phyloP scores from a whole-genome alignment of 2,797 vertebrate species.

The Mus caroli region DNA sequence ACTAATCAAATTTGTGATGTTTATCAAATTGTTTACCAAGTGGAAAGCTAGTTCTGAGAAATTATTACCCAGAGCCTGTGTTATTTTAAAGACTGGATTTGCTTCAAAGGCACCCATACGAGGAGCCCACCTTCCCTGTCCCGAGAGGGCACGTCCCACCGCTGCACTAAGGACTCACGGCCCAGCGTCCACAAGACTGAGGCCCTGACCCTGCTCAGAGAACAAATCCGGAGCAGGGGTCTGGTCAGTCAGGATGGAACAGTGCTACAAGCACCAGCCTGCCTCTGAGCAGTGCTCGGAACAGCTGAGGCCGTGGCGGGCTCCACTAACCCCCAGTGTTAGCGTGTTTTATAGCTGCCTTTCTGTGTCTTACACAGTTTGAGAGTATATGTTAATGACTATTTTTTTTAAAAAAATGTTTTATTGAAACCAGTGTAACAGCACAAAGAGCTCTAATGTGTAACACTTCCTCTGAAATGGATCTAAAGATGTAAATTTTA shows the following conservation, averaged over 20 bases:
- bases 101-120: constrained; percentile 24
- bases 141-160: background rate
- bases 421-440: constrained; percentile 51
- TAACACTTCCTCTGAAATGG: constrained; percentile 66
- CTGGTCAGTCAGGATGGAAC: background rate
- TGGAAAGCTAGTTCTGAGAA: constrained; percentile 46
- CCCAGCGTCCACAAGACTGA: background rate
- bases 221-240: background rate
- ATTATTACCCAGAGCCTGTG: constrained; percentile 50
- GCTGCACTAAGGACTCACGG: background rate
- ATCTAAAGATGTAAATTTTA: constrained; percentile 67
- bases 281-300: background rate
- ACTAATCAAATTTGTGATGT: background rate
- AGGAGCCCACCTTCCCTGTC: background rate
- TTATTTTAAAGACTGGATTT: constrained; percentile 61
- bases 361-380: constrained; percentile 44
- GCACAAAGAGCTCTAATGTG: constrained; percentile 42
- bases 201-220: constrained; percentile 3
- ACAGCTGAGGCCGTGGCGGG: background rate
- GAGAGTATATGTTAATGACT: constrained; percentile 57
- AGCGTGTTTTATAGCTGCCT: constrained; percentile 2
- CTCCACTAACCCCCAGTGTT: background rate
- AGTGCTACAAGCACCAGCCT: background rate
- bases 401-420: background rate
- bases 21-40: constrained; percentile 17